Evolutionary conservation across 2,797 vertebrate genomes (phyloP).

Genomic region (Pseudopleuronectes americanus): DNA sequence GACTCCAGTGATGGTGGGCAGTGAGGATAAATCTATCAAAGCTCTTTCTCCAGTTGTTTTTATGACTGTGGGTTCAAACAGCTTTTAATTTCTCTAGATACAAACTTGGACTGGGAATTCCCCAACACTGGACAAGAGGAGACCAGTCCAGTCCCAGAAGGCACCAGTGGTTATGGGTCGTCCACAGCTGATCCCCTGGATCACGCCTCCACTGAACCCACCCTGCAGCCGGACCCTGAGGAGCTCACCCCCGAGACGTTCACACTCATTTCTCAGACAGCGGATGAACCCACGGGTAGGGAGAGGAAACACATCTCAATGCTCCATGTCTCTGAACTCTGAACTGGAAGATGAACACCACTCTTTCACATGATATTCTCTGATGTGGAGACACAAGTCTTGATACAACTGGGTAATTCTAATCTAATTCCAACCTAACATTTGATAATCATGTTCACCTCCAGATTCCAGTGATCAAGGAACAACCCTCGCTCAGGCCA

Average conservation of each 20-base stretch:
- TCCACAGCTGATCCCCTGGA: constrained; percentile 32
- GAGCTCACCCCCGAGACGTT: constrained; percentile 26
- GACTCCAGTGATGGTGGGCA: constrained; percentile 56
- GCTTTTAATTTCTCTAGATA: neutral
- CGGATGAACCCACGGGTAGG: constrained; percentile 34
- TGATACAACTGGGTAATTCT: no score
- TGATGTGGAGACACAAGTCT: no score
- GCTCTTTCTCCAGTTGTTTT: neutral
- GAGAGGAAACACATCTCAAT: no score
- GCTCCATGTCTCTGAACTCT: no score
- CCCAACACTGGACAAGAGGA: constrained; percentile 19
- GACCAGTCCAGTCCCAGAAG: constrained; percentile 38
- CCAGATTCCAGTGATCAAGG: constrained; percentile 37
- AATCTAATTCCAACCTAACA: neutral
- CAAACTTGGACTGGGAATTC: constrained; percentile 16
- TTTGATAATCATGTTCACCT: constrained; percentile 2
- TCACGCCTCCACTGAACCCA: constrained; percentile 26
- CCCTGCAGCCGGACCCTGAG: constrained; percentile 13
- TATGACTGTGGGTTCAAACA: neutral
- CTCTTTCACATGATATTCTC: no score
- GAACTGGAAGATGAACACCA: no score
- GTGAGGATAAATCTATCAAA: constrained; percentile 1
- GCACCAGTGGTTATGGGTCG: constrained; percentile 50
- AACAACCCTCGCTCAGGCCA: constrained; percentile 25
- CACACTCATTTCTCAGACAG: constrained; percentile 5